A percentile compares a stretch with the other conserved stretches of the same genome.
Conservation (phyloP, 2,888 invertebrate genomes). For the Pseudococcus jackbeardsleyi region DNA sequence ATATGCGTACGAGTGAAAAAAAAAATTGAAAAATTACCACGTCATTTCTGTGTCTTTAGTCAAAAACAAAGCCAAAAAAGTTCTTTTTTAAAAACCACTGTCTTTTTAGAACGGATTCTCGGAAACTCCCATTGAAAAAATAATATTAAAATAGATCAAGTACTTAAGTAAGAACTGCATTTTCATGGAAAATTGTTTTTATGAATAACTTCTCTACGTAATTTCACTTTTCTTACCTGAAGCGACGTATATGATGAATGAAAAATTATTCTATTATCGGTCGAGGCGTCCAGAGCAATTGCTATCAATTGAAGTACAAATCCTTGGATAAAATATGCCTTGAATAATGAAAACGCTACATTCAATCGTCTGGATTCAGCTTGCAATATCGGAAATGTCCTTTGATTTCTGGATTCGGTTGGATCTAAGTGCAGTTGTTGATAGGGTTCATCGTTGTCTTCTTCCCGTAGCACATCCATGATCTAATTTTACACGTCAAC, state of each 20-base stretch:
- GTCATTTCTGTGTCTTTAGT: too few species aligned
- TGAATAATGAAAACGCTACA: neutral
- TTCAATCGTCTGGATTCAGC: neutral
- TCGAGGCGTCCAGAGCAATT: neutral
- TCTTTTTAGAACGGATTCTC: too few species aligned
- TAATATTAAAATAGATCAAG: too few species aligned
- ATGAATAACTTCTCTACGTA: too few species aligned
- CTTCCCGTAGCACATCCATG: neutral
- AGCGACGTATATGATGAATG: neutral
- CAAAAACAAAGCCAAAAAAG: too few species aligned
- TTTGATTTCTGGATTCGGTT: neutral
- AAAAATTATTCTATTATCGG: neutral
- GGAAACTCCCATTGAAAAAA: too few species aligned
- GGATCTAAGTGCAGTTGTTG: neutral
- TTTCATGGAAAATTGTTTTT: too few species aligned
- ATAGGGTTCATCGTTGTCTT: neutral
- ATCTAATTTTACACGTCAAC: neutral
- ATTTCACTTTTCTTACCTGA: neutral
- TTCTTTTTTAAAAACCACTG: too few species aligned
- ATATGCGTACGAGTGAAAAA: too few species aligned
- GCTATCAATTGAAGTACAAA: neutral
- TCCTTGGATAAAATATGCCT: neutral
- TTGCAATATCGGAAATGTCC: neutral
- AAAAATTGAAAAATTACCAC: too few species aligned
- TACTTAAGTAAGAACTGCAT: too few species aligned